Evolutionary conservation across 2,888 invertebrate genomes (phyloP).

Genomic region (Cremastinae sp.): DNA sequence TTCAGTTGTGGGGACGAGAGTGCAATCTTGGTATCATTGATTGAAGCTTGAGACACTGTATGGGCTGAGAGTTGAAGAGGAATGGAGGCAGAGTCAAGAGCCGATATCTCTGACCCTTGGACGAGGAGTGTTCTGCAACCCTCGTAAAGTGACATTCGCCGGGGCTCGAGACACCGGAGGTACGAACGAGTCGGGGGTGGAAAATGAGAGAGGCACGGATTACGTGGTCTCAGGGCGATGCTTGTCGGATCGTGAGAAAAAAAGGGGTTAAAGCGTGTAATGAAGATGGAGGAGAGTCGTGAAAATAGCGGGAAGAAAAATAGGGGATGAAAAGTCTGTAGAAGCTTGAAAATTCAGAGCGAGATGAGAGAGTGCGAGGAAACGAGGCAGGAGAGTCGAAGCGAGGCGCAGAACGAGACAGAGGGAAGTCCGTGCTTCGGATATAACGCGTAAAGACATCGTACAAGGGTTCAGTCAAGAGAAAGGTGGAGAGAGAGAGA

Average conservation of each 20-base stretch:
- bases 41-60: too few relatives aligned
- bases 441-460: constrained; percentile 61
- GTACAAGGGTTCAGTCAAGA: neutral
- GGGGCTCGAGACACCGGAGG: neutral
- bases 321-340: constrained; percentile 13
- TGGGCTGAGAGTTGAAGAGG: too few relatives aligned
- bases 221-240: constrained; percentile 37
- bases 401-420: neutral
- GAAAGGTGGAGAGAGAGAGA: too few relatives aligned
- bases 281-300: constrained; percentile 53
- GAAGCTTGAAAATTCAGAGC: neutral
- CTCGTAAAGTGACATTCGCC: constrained; percentile 20
- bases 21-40: too few relatives aligned
- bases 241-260: constrained; percentile 56
- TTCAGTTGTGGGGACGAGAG: too few relatives aligned
- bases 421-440: constrained; percentile 58
- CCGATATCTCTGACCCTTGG: neutral
- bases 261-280: constrained; percentile 52
- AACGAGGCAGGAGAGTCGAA: constrained; percentile 1
- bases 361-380: constrained; percentile 24
- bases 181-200: constrained; percentile 1
- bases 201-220: constrained; percentile 37
- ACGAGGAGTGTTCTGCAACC: constrained; percentile 5
- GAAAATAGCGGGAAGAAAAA: constrained; percentile 45
- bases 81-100: too few relatives aligned